phyloP scores from a whole-genome alignment of 2,113 vertebrate genomes.

The Saguinus imperator region DNA sequence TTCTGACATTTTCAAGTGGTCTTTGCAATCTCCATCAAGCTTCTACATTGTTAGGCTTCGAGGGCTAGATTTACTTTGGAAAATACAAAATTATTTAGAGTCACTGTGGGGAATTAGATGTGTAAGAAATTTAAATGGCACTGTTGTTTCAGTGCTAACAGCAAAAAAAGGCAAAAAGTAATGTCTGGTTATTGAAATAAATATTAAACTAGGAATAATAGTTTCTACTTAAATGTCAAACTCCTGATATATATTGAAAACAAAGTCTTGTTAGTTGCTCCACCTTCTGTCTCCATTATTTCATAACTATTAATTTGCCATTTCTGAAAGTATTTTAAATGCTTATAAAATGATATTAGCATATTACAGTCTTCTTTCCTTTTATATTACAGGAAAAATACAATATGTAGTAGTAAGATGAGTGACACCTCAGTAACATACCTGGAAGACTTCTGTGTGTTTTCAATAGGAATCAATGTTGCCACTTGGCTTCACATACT shows the following conservation, averaged over 20 bases:
- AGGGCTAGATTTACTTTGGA: neutral
- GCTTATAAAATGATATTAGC: neutral
- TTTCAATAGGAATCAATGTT: neutral
- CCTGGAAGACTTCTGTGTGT: neutral
- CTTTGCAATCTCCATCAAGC: neutral
- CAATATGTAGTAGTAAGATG: neutral
- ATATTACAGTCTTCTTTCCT: neutral
- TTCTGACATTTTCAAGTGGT: neutral
- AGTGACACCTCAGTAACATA: neutral
- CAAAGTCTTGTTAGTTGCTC: neutral
- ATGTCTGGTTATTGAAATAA: neutral
- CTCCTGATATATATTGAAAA: neutral
- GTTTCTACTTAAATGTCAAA: neutral
- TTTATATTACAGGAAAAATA: neutral
- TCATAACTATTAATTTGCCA: neutral
- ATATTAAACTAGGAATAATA: neutral
- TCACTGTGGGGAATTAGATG: neutral
- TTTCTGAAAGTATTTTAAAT: neutral
- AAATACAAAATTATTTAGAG: neutral
- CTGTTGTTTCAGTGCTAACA: neutral
- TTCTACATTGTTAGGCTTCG: neutral
- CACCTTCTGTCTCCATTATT: neutral
- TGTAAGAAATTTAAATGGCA: neutral
- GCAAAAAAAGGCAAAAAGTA: neutral
- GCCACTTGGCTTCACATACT: neutral